Evolutionary conservation across 2,797 vertebrate species (phyloP).

Genomic region (Notoglanidium macrostoma): DNA sequence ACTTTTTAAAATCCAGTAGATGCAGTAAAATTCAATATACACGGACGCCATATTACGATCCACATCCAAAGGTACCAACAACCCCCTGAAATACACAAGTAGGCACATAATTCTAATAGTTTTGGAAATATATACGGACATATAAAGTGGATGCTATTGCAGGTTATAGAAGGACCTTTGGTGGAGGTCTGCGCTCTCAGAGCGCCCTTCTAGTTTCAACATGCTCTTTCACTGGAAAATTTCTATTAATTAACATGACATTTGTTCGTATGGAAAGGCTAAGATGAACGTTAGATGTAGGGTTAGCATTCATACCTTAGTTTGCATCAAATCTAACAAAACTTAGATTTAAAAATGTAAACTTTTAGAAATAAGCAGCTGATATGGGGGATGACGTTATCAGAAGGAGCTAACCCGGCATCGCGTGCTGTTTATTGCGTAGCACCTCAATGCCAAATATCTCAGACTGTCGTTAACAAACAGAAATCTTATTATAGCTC

Average conservation of each 20-base stretch:
- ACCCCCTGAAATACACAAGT: too few species aligned
- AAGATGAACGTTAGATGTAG: neutral
- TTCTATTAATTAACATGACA: neutral
- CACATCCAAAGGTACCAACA: too few species aligned
- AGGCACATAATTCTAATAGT: too few species aligned
- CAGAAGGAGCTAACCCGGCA: conserved; percentile 3
- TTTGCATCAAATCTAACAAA: neutral
- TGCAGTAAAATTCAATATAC: too few species aligned
- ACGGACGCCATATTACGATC: too few species aligned
- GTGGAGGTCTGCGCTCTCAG: too few species aligned
- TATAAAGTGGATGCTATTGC: too few species aligned
- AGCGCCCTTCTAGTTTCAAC: too few species aligned
- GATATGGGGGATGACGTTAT: neutral
- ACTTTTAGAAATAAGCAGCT: neutral
- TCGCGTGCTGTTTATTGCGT: conserved; percentile 24
- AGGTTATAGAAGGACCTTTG: too few species aligned
- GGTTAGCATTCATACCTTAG: neutral
- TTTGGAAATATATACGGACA: too few species aligned
- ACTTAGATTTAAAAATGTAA: neutral
- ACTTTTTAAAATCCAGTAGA: too few species aligned
- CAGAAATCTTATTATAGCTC: conserved; percentile 46
- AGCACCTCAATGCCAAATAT: conserved; percentile 39
- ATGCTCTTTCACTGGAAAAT: neutral
- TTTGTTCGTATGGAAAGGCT: neutral
- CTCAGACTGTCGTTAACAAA: conserved; percentile 45